phyloP scores from a whole-genome alignment of 2,797 vertebrate species.

The Nyctalus aviator region DNA sequence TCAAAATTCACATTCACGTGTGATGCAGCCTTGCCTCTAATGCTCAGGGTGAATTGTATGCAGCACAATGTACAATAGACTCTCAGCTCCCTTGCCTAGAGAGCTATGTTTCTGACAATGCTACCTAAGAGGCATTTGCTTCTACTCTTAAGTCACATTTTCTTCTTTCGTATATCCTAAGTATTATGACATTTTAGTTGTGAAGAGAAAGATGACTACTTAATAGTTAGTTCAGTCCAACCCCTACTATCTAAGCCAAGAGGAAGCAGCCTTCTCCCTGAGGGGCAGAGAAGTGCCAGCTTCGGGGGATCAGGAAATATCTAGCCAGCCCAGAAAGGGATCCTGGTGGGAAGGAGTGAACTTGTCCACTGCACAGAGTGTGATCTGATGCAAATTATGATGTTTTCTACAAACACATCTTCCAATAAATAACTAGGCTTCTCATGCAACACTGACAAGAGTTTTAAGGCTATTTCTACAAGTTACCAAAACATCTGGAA shows the following conservation, averaged over 20 bases:
- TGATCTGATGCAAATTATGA: slow-evolving; percentile 72
- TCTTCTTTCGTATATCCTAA: slow-evolving; percentile 6
- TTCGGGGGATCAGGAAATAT: slow-evolving; percentile 41
- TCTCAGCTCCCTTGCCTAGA: not conserved
- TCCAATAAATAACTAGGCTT: slow-evolving; percentile 48
- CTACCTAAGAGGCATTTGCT: not conserved
- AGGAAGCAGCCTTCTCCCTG: slow-evolving; percentile 3
- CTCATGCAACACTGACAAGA: slow-evolving; percentile 46
- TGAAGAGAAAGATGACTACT: slow-evolving; percentile 44
- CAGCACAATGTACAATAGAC: not conserved
- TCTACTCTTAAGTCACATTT: not conserved
- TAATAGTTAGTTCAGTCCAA: slow-evolving; percentile 24
- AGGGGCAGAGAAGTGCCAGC: slow-evolving; percentile 29
- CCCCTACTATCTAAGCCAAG: not conserved
- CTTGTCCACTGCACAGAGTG: not conserved
- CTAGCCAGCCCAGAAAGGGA: slow-evolving; percentile 5
- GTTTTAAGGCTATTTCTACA: slow-evolving; percentile 49
- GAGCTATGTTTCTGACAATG: not conserved
- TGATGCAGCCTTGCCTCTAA: not conserved
- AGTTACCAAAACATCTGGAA: slow-evolving; percentile 69
- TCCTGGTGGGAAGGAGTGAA: slow-evolving; percentile 59
- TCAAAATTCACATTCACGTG: slow-evolving; percentile 8
- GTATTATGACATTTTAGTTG: not conserved
- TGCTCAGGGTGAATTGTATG: not conserved
- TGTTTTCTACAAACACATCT: slow-evolving; percentile 48